These are phyloP conservation scores for Notodonta ziczac DNA, from an alignment of 2,888 invertebrate species.

Conservation along the genomic window DNA sequence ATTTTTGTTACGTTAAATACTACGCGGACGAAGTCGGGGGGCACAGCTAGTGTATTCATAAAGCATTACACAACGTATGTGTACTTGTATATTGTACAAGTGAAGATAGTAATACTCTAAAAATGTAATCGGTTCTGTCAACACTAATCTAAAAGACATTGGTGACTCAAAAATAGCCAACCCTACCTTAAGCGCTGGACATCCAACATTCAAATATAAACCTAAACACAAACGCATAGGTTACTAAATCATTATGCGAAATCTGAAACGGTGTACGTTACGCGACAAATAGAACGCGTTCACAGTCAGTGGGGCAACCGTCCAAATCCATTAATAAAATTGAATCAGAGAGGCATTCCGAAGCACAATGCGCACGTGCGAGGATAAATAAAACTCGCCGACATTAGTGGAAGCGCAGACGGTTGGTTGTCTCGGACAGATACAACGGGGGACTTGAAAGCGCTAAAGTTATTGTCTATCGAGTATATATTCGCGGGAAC, in stretches of 20 bases:
- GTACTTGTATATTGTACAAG: too few species aligned
- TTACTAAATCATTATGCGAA: conserved; percentile 51
- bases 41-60: too few species aligned
- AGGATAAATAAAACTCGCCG: conserved; percentile 66
- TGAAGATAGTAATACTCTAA: too few species aligned
- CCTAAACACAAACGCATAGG: conserved; percentile 55
- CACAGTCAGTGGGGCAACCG: conserved; percentile 82
- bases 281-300: conserved; percentile 74
- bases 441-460: neutral
- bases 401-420: conserved; percentile 35
- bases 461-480: neutral
- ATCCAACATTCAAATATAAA: conserved; percentile 41
- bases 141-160: neutral
- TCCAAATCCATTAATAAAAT: conserved; percentile 85
- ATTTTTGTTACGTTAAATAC: too few species aligned
- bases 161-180: neutral
- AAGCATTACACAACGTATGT: too few species aligned
- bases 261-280: conserved; percentile 59
- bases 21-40: too few species aligned
- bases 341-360: conserved; percentile 83
- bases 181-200: neutral
- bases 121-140: too few species aligned
- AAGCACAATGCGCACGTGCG: conserved; percentile 78
- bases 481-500: too few species aligned
- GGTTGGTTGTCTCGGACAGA: conserved; percentile 3